Base-by-base conservation (phyloP, 2,888 invertebrate genomes). In the Agriotes lineatus region DNA sequence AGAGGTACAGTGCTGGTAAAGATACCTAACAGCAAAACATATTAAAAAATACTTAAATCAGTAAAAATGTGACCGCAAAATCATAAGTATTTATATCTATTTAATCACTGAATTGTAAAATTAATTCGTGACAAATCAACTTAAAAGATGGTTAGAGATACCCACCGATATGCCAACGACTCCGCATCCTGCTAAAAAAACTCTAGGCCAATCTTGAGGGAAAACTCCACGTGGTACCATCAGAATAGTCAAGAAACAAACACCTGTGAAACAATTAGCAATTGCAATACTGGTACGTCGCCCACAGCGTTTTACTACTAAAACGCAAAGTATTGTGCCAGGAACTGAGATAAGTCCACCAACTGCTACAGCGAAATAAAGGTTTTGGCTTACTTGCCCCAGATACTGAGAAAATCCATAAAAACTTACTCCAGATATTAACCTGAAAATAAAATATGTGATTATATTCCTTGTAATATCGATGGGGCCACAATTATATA, bases 101-200 rank as follows among this genome's bases (percentile, higher is more conserved):
- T n/a, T n/a, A n/a, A n/a, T n/a, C n/a, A n/a, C n/a, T n/a, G n/a
- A n/a, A n/a, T n/a, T n/a, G n/a, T n/a, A n/a, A n/a, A n/a, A n/a
- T n/a, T n/a, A n/a, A n/a, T n/a, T n/a, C n/a, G n/a, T n/a, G n/a
- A n/a, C n/a, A n/a, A n/a, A n/a, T n/a, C n/a, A n/a, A n/a, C n/a
- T n/a, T n/a, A n/a, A n/a, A n/a, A n/a, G n/a, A n/a, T n/a, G n/a
- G n/a, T n/a, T n/a, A 48, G 4, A 22, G n/a, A 25, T 42, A 82
- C 86, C 85, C 84, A 90, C 90, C 68, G 91, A 88, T 79, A 90
- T 86, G 67, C 91, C 89, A 54, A 89, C 87, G 76, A 91, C 89
- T 65, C 90, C 90, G 50, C 89, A 78, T 71, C 89, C 88, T 69
- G 90, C 89, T 70, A 90, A 85, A 12, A 86, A 74, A 57, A 90